A percentile compares a stretch with the other conserved stretches of the same genome.
Evolutionary conservation across 2,797 vertebrate genomes (phyloP).

Genomic region (Sebastes umbrosus): DNA sequence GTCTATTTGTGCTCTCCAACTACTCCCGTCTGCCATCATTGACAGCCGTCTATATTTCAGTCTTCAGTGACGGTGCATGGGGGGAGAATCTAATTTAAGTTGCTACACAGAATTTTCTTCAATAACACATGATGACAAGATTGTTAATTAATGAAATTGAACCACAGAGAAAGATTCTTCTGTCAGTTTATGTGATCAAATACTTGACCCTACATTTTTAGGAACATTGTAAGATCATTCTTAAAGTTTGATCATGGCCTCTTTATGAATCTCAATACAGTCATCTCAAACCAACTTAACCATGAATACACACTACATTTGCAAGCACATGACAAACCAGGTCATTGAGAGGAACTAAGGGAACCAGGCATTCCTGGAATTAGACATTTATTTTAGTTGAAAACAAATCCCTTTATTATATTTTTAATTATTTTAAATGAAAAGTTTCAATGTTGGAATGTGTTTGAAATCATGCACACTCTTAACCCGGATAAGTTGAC

Average conservation of each 20-base stretch:
- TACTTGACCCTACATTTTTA: neutral
- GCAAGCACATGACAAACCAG: neutral
- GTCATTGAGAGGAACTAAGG: neutral
- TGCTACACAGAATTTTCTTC: neutral
- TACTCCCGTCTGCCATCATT: slow-evolving; percentile 48
- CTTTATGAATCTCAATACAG: neutral
- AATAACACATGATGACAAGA: neutral
- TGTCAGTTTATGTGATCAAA: neutral
- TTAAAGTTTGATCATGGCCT: neutral
- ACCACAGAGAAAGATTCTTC: neutral
- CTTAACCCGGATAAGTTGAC: no score
- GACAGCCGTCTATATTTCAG: slow-evolving; percentile 40
- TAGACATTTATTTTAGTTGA: neutral
- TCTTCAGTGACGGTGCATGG: neutral
- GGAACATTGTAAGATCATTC: neutral
- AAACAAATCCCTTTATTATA: neutral
- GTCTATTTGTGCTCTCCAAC: slow-evolving; percentile 52
- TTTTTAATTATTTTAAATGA: neutral
- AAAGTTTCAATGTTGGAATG: neutral
- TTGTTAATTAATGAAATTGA: slow-evolving; percentile 5
- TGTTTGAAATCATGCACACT: neutral
- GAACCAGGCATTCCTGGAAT: neutral
- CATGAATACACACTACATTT: neutral
- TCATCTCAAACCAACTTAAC: neutral
- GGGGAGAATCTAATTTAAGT: neutral